Evolutionary conservation across 2,888 invertebrate species (phyloP).

Genomic region (Mycogona germanica): DNA sequence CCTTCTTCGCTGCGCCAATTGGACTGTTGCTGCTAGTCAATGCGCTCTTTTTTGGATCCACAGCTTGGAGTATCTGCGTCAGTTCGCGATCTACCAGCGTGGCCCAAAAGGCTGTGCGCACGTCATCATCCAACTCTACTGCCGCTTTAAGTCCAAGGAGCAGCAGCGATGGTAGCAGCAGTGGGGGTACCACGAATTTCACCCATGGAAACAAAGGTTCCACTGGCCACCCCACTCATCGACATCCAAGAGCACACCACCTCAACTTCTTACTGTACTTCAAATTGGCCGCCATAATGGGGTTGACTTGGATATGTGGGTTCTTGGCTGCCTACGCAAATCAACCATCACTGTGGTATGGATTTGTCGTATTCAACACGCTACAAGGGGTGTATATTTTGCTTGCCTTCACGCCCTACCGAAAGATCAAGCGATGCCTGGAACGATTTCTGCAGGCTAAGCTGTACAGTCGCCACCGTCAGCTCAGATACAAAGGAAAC

Average conservation of each 20-base stretch:
- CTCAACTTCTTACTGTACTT: conserved; percentile 25
- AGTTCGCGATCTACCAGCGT: not conserved
- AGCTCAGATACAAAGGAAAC: too few species aligned
- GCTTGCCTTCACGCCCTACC: conserved; percentile 35
- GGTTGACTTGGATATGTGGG: conserved; percentile 38
- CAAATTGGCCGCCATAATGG: conserved; percentile 36
- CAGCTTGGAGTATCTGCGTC: conserved; percentile 1
- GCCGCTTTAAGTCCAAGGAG: too few species aligned
- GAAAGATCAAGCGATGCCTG: not conserved
- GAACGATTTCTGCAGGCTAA: not conserved
- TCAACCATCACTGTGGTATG: conserved; percentile 34
- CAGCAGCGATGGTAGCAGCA: not conserved
- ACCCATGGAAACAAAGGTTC: not conserved
- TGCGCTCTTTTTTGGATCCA: not conserved
- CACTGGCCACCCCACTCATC: not conserved
- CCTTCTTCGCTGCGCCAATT: conserved; percentile 17
- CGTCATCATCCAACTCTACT: too few species aligned
- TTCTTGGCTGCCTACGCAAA: conserved; percentile 33
- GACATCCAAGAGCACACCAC: conserved; percentile 5
- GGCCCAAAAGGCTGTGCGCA: not conserved
- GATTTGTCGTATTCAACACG: conserved; percentile 38
- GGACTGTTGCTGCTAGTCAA: conserved; percentile 2
- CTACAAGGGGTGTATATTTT: conserved; percentile 41
- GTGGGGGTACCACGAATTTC: too few species aligned
- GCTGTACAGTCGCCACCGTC: not conserved